Evolutionary conservation across 2,113 vertebrate genomes (phyloP), one percentile per base, ranked within the genome.

Genomic region (Gasterosteus aculeatus): DNA sequence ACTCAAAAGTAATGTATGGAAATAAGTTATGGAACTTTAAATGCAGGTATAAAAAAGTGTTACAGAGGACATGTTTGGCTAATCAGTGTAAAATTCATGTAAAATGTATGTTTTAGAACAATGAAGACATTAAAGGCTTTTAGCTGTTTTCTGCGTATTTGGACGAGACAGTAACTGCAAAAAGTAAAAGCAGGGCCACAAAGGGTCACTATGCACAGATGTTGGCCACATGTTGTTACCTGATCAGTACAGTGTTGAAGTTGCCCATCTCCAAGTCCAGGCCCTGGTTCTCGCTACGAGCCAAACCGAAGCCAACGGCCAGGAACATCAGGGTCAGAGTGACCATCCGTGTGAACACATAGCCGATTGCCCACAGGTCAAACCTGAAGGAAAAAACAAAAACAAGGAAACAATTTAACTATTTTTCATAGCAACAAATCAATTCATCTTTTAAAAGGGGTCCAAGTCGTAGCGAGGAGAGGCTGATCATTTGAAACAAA

Each of bases 311-410:
- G n/a, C 97, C 97, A 0, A 99, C 94, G 18, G 95, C 95, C 90
- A 99, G 87, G 88, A 99, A 97, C 41, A 97, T 95, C 5, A 99
- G 93, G 26, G 97, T 99, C 77, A 99, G 93, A 14, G 96, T 98
- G 78, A 94, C 94, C 91, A 99, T 97, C 73, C 96, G 95, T 1
- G 96, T 96, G 85, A 97, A 84, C 79, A 97, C 97, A 0, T 98
- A 99, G 19, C 96, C 94, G 0, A 96, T 94, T 0, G 96, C 97
- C 97, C 97, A 99, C 80, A 96, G 86, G 0, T 95, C 96, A 83
- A 99, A 99, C 94, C 98, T 99, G 85, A 56, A 12, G 18, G 29
- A 62, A 16, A n/a, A 49, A 57, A 87, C 59, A 79, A 53, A 75
- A 44, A 16, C 29, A 22, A n/a, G 77, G 53, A 75, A 38, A 47